Evolutionary conservation across 2,888 invertebrate genomes (phyloP), one percentile per base, ranked within the genome.

Genomic region (Rhingia rostrata): DNA sequence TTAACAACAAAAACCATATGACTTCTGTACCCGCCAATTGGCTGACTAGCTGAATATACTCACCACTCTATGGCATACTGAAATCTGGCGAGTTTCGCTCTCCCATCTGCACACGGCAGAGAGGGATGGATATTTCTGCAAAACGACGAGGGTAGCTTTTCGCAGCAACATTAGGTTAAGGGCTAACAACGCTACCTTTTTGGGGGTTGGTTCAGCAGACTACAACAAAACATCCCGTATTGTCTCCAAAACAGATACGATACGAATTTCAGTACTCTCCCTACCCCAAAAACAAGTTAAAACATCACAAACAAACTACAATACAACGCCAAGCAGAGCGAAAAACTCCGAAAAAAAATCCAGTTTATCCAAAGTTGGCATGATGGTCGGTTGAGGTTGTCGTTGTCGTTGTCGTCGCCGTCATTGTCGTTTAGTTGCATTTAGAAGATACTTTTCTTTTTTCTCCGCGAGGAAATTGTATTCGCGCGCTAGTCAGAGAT

Each of bases 361-460:
- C 90, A 90, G 90, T 90, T 91, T 90, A 91, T 91, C 91, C 89
- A 89, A 90, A 90, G 89, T 90, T 89, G 90, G 91, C 91, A 89
- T 88, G 89, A 89, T 88, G 90, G 89, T 88, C 90, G 90, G 90
- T 85, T 72, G 85, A 75, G 70, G 70, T 54, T 53, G 53, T 74
- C 66, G 63, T 70, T 51, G 47, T 70, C 54, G 72, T 80, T n/a
- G 53, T 63, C 67, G 30, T 53, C 22, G 53, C 70, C 66, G 63
- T 70, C 45, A 41, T 70, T 49, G 72, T 80, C 12, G 53, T 67
- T 73, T 35, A 47, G 58, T 70, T 80, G 69, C 69, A 84, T 60
- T 73, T 74, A 37, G 33, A n/a, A 79, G 67, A 79, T 64, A 70
- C 78, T 70, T 51, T 77, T 56, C 39, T n/a, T n/a, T n/a, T 35